Percentiles rank a stretch among this genome's conserved stretches.
phyloP scores from a whole-genome alignment of 2,888 invertebrate genomes.

The Protonemura montana region DNA sequence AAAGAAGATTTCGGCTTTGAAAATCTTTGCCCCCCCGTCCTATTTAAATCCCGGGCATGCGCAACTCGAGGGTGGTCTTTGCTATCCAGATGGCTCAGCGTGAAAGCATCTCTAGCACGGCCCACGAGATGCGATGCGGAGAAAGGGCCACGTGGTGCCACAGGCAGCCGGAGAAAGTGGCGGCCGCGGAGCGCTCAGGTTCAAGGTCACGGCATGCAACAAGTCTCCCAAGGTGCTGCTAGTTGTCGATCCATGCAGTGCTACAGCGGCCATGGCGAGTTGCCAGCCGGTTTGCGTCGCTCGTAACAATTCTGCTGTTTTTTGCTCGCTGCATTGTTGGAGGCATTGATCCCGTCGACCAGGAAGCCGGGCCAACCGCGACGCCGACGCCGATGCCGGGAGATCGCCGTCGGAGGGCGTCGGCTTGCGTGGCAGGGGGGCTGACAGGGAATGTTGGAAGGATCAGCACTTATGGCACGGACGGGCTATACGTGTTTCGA shows the following conservation, averaged over 20 bases:
- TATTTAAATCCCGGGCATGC: too few species aligned
- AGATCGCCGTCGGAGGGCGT: neutral
- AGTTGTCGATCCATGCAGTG: neutral
- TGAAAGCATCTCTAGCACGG: neutral
- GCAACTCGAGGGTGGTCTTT: too few species aligned
- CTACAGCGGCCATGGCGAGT: neutral
- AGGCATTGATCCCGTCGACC: neutral
- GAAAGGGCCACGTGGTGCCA: neutral
- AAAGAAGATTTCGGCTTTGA: too few species aligned
- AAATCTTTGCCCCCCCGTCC: too few species aligned
- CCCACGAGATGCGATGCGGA: neutral
- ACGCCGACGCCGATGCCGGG: neutral
- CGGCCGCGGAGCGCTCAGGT: neutral
- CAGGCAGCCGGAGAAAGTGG: neutral
- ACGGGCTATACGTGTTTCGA: too few species aligned
- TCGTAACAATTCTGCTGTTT: neutral
- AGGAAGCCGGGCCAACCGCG: neutral
- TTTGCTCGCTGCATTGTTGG: too few species aligned
- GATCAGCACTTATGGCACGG: too few species aligned
- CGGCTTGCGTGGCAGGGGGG: too few species aligned
- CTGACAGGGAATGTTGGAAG: too few species aligned
- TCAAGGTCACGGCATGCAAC: slow-evolving; percentile 18
- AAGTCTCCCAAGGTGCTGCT: neutral
- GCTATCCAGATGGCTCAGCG: too few species aligned
- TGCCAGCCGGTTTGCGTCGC: neutral